Conservation (phyloP, 2,797 vertebrate genomes). For the Silurus lanzhouensis region DNA sequence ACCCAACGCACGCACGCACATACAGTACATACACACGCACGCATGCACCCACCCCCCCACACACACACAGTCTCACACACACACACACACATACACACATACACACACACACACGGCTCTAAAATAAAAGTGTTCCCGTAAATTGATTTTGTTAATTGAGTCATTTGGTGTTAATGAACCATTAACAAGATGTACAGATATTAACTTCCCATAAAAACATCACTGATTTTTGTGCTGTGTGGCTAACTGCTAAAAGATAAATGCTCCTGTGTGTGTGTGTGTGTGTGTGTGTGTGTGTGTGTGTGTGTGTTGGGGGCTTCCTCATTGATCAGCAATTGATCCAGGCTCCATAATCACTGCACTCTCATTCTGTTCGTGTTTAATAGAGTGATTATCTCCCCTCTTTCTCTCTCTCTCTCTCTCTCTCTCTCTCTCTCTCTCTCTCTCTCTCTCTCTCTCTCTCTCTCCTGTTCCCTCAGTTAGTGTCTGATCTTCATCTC, state of each 20-base stretch:
- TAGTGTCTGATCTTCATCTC: neutral
- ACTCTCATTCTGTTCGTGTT: neutral
- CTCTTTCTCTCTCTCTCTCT: no score
- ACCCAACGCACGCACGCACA: no score
- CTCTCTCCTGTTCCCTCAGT: no score
- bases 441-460: no score
- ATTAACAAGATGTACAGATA: neutral
- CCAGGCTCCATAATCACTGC: neutral
- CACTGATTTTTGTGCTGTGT: neutral
- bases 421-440: no score
- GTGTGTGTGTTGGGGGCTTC: neutral
- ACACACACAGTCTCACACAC: no score
- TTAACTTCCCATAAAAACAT: neutral
- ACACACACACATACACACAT: no score
- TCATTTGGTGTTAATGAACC: neutral
- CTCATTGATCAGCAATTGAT: neutral
- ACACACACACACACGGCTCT: neutral
- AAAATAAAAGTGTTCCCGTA: neutral
- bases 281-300: slow-evolving; percentile 2
- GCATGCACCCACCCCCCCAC: no score
- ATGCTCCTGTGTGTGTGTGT: neutral
- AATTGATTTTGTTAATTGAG: slow-evolving; percentile 1
- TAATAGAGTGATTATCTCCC: neutral
- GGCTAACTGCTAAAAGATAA: neutral
- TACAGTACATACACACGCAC: no score